These are phyloP conservation scores for Smittia sp. DNA, from an alignment of 2,888 invertebrate genomes.

Conservation along the genomic window DNA sequence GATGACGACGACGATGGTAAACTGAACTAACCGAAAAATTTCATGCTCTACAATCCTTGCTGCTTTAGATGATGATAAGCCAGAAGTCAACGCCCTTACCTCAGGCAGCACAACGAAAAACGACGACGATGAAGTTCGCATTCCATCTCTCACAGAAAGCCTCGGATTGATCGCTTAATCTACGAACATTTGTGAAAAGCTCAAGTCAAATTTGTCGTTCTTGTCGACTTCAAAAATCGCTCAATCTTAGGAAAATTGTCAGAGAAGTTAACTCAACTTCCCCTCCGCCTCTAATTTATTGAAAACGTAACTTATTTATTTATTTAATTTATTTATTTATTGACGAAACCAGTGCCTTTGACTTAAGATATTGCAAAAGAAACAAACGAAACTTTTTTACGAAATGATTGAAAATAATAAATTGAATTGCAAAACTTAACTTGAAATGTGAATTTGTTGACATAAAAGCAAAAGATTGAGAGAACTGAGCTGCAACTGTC, in stretches of 20 bases:
- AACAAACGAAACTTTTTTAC: not conserved
- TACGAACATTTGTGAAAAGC: too few species aligned
- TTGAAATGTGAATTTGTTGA: too few species aligned
- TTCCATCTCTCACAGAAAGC: constrained; percentile 21
- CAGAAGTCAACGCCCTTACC: not conserved
- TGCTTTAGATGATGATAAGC: constrained; percentile 21
- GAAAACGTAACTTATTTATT: not conserved
- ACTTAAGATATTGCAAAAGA: not conserved
- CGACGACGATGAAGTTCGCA: not conserved
- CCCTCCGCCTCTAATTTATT: not conserved
- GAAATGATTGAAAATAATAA: too few species aligned
- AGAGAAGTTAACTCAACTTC: not conserved
- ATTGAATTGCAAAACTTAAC: too few species aligned
- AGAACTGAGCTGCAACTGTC: too few species aligned
- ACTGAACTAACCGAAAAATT: not conserved
- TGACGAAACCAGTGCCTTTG: not conserved
- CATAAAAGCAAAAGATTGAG: too few species aligned
- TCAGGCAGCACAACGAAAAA: constrained; percentile 24
- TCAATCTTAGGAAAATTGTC: not conserved
- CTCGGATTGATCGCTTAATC: constrained; percentile 30
- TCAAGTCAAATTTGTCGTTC: not conserved
- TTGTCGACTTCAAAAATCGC: not conserved
- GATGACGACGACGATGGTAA: constrained; percentile 30
- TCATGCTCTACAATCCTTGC: not conserved
- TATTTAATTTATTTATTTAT: constrained; percentile 20